Base-by-base conservation (phyloP, 2,113 vertebrate species). In the Xiphias gladius region DNA sequence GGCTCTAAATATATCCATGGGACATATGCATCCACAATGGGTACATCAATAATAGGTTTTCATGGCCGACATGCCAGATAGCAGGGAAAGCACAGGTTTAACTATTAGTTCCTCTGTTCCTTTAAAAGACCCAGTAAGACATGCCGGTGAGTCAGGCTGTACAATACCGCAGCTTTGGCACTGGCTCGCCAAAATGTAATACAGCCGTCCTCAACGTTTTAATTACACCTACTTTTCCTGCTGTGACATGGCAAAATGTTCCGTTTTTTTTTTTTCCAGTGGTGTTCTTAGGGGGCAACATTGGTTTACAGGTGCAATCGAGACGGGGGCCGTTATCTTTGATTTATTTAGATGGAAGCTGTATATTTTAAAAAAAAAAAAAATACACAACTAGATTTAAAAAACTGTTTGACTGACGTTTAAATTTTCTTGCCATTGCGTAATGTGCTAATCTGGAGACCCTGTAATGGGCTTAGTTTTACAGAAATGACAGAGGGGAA, bases 61-160 rank as follows among this genome's bases (percentile, higher is more conserved):
- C n/a, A n/a, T 35, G 7, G 61, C 16, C n/a, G 28, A 48, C 72
- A 43, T 55, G 50, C 52, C 64, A 50, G 14, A 50, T 22, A 69
- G 57, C 37, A 52, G 67, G n/a, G 61, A n/a, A 30, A 32, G n/a
- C 57, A 46, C 1, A 6, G 28, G 12, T 70, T 32, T 55, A 64
- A 28, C 26, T 68, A 52, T 46, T 46, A 11, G n/a, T n/a, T n/a
- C n/a, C 48, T 0, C 43, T 69, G 5, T 37, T 61, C 8, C 26
- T 46, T 28, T 66, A 22, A 76, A 41, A 22, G 30, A 71, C 71
- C 30, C 67, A 43, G 57, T 2, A 2, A 52, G 13, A 28, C 19
- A 39, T 24, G 46, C 16, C 8, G 2, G 13, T 67, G 41, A 80
- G 65, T 69, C 71, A 79, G 59, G 62, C n/a, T 64, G 63, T 22